Evolutionary conservation across 2,888 invertebrate genomes (phyloP), one percentile per base, ranked within the genome.

Genomic region (Clostera curtula): DNA sequence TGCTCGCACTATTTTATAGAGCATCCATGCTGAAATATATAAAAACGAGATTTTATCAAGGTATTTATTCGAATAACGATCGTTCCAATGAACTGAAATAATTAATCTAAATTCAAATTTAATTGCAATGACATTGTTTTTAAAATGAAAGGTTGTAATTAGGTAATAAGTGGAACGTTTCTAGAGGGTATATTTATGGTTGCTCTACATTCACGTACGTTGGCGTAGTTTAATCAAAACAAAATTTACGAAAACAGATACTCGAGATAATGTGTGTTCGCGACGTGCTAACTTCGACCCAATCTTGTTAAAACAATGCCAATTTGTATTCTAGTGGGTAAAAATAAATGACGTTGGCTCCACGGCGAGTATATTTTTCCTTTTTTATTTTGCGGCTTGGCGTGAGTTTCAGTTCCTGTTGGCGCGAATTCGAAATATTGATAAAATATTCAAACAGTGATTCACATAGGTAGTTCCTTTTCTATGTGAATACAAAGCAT

Each of bases 311-410:
- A 49, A 49, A 49, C 49, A 49, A 49, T 49, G 51, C 34, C 51
- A 51, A 49, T 49, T 49, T 51, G 45, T 49, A 49, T 49, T 49
- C 49, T 51, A 42, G 49, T 44, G 45, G 49, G 49, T 48, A 48
- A 51, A 42, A 49, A 50, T 42, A 49, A 44, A 40, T 34, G 49
- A 38, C 29, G 37, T 36, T 31, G 44, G 14, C 13, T n/a, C n/a
- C 41, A 49, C 37, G 40, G 35, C 35, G 37, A 37, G 50, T 47
- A 48, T 50, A 49, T 49, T 48, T 49, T 46, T 47, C 39, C 32
- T 31, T 27, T 24, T 22, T 38, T 34, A 34, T 39, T 36, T 28
- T 39, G 51, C 32, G 44, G 35, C 29, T 23, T 35, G 5, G n/a
- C n/a, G 35, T 20, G 30, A 24, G 25, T 35, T 37, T 31, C 34